phyloP scores from a whole-genome alignment of 2,888 invertebrate genomes.

The Neoaliturus tenellus region DNA sequence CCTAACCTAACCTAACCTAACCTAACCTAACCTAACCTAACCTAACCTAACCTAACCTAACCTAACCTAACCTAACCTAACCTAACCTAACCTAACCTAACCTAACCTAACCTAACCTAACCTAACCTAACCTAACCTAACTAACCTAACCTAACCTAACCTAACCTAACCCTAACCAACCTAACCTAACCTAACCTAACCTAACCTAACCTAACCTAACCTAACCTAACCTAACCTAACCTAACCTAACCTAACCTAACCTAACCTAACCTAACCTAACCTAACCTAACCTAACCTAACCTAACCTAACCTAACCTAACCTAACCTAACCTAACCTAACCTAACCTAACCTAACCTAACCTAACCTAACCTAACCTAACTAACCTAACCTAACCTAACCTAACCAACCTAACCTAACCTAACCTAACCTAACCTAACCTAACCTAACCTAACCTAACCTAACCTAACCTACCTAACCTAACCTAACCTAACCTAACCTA shows the following conservation, averaged over 20 bases:
- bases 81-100: slow-evolving; percentile 33
- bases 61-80: slow-evolving; percentile 23
- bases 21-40: background rate
- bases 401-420: slow-evolving; percentile 60
- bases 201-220: slow-evolving; percentile 61
- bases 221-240: slow-evolving; percentile 58
- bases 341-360: slow-evolving; percentile 59
- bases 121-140: slow-evolving; percentile 54
- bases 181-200: slow-evolving; percentile 60
- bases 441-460: slow-evolving; percentile 58
- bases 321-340: slow-evolving; percentile 60
- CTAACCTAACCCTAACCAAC: slow-evolving; percentile 56
- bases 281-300: slow-evolving; percentile 58
- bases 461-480: slow-evolving; percentile 61
- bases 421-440: slow-evolving; percentile 58
- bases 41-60: background rate
- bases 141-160: slow-evolving; percentile 56
- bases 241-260: slow-evolving; percentile 45
- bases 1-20: slow-evolving; percentile 59
- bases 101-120: slow-evolving; percentile 56
- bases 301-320: slow-evolving; percentile 57
- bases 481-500: slow-evolving; percentile 58
- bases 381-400: slow-evolving; percentile 60
- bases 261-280: slow-evolving; percentile 60
- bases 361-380: slow-evolving; percentile 60